phyloP scores from a whole-genome alignment of 2,113 vertebrate species.

The Xenopus borealis region DNA sequence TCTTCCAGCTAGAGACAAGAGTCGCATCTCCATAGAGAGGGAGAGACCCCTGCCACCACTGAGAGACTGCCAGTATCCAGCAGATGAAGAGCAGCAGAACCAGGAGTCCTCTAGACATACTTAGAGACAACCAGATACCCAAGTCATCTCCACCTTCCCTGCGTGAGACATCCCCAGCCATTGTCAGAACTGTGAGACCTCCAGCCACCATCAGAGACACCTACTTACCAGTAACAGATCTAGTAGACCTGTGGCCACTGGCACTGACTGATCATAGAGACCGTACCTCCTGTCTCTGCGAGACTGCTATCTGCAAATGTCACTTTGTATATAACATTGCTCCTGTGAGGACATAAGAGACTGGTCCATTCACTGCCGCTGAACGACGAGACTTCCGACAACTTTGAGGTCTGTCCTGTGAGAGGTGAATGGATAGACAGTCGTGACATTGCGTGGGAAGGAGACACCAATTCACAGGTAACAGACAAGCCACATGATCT shows the following conservation, averaged over 20 bases:
- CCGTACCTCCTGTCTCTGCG: too few relatives aligned
- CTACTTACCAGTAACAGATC: too few relatives aligned
- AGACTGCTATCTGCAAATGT: too few relatives aligned
- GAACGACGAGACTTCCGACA: neutral
- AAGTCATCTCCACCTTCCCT: neutral
- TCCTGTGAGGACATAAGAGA: too few relatives aligned
- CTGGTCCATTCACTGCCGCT: neutral
- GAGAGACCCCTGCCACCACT: too few relatives aligned
- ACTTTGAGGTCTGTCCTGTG: neutral
- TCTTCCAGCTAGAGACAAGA: neutral
- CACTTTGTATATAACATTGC: too few relatives aligned
- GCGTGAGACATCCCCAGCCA: neutral
- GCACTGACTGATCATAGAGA: too few relatives aligned
- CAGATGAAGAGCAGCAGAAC: neutral
- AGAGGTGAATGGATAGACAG: neutral
- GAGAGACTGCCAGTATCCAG: neutral
- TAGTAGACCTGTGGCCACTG: too few relatives aligned
- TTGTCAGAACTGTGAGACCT: neutral
- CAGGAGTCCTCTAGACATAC: too few relatives aligned
- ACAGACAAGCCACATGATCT: neutral
- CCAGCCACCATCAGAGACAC: neutral
- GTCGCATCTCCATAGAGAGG: too few relatives aligned
- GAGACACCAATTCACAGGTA: neutral
- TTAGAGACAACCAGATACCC: neutral
- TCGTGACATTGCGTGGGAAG: neutral